A percentile compares a stretch with the other conserved stretches of the same genome.
Conservation (phyloP, 2,888 invertebrate genomes). For the Ophion costatus region DNA sequence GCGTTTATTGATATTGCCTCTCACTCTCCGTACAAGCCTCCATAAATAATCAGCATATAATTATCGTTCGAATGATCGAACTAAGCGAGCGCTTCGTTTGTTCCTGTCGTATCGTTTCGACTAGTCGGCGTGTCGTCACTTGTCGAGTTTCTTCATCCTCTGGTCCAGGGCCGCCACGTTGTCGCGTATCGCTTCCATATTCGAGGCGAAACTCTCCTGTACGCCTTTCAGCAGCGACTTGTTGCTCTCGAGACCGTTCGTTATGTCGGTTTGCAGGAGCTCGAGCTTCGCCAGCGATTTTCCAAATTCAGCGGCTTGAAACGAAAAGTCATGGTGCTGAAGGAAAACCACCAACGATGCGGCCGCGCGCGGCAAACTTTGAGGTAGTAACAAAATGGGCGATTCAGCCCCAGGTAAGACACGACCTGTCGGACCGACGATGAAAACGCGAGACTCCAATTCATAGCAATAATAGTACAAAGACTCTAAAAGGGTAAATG, state of each 20-base stretch:
- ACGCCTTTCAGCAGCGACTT: constrained; percentile 91
- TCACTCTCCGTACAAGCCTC: constrained; percentile 38
- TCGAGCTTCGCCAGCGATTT: constrained; percentile 93
- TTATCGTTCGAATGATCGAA: constrained; percentile 34
- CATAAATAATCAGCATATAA: constrained; percentile 65
- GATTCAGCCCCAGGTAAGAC: too few species aligned
- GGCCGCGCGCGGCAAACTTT: too few species aligned
- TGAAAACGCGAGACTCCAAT: too few species aligned
- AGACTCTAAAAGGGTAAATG: background rate
- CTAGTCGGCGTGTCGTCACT: constrained; percentile 78
- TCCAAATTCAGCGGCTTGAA: constrained; percentile 92
- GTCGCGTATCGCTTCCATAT: constrained; percentile 90
- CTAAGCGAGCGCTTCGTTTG: constrained; percentile 56
- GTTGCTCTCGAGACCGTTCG: constrained; percentile 90
- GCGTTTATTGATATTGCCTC: constrained; percentile 54
- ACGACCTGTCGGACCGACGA: too few species aligned
- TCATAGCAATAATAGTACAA: too few species aligned
- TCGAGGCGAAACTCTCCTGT: constrained; percentile 92
- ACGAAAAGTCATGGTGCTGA: constrained; percentile 40
- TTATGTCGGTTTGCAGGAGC: constrained; percentile 89
- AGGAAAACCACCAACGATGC: background rate
- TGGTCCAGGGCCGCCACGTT: constrained; percentile 91
- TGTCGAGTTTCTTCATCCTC: constrained; percentile 87
- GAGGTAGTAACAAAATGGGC: too few species aligned
- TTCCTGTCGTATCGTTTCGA: background rate